phyloP scores from a whole-genome alignment of 2,797 vertebrate genomes.

The Brotula barbata region DNA sequence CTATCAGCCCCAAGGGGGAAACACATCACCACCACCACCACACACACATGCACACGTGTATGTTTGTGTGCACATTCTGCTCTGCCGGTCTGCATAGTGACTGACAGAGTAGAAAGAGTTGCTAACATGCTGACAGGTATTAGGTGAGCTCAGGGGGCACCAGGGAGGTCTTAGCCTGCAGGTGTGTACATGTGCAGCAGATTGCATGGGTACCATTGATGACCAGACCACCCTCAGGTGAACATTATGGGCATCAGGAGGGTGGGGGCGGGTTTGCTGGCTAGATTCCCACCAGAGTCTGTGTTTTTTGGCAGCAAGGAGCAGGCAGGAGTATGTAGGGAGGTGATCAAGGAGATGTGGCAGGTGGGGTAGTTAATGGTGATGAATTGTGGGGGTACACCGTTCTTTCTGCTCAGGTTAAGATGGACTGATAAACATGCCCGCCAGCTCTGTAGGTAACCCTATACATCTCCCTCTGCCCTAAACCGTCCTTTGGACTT shows the following conservation, averaged over 20 bases:
- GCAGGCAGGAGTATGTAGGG: constrained; percentile 27
- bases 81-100: constrained; percentile 37
- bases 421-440: constrained; percentile 80
- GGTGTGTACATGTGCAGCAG: constrained; percentile 63
- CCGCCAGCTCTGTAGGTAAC: constrained; percentile 71
- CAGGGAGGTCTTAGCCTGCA: constrained; percentile 50
- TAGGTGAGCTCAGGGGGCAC: constrained; percentile 37
- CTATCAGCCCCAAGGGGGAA: constrained; percentile 45
- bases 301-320: constrained; percentile 25
- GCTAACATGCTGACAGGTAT: constrained; percentile 62
- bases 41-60: constrained; percentile 29
- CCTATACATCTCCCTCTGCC: constrained; percentile 52
- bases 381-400: constrained; percentile 69
- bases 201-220: constrained; percentile 51
- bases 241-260: constrained; percentile 20
- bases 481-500: constrained; percentile 28
- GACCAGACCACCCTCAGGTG: constrained; percentile 58
- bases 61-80: constrained; percentile 47
- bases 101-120: constrained; percentile 56
- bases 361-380: constrained; percentile 66
- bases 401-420: constrained; percentile 76
- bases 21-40: constrained; percentile 22
- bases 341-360: constrained; percentile 46
- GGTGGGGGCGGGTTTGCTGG: constrained; percentile 14
- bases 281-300: constrained; percentile 30